A percentile compares a stretch with the other conserved stretches of the same genome.
Evolutionary conservation across 2,113 vertebrate species (phyloP).

Genomic region (Brienomyrus brachyistius): DNA sequence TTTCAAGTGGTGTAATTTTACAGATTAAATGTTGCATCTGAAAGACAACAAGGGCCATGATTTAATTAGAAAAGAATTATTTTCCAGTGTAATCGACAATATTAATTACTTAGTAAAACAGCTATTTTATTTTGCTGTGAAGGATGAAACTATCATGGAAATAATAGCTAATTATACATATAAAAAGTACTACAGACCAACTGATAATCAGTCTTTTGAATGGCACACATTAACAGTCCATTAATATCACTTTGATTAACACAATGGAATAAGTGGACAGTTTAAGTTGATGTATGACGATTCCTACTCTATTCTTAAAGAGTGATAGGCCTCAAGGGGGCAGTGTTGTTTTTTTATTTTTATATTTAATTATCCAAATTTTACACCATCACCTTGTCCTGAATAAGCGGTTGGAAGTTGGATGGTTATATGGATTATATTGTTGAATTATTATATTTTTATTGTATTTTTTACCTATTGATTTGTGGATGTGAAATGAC

Average conservation of each 20-base stretch:
- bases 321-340: background rate
- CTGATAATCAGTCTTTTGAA: background rate
- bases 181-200: background rate
- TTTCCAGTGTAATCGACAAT: background rate
- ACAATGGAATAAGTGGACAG: background rate
- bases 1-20: background rate
- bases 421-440: background rate
- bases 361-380: background rate
- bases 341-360: constrained; percentile 1
- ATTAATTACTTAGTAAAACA: background rate
- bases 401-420: background rate
- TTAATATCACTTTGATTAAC: constrained; percentile 1
- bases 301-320: background rate
- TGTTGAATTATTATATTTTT: background rate
- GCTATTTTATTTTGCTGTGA: background rate
- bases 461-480: background rate
- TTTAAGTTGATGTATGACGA: background rate
- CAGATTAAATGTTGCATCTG: background rate
- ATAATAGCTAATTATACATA: background rate
- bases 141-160: background rate
- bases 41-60: background rate
- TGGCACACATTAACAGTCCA: background rate
- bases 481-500: background rate
- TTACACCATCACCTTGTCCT: background rate
- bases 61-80: background rate